Percentiles rank a stretch among this genome's conserved stretches.
phyloP scores from a whole-genome alignment of 1,140 invertebrate species.

The Bombus turneri region DNA sequence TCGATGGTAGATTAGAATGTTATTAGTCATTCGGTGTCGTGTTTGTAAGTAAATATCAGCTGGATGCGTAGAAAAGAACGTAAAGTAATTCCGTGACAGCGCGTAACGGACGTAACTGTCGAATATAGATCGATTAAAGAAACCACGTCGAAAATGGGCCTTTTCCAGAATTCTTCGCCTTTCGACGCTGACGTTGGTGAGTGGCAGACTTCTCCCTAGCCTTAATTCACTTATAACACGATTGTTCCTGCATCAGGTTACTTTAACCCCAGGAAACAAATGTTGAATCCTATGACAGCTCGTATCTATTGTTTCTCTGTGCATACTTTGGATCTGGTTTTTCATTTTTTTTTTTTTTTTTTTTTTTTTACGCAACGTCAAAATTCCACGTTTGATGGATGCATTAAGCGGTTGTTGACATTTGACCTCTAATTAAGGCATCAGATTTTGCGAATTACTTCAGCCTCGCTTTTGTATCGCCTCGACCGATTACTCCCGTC shows the following conservation, averaged over 20 bases:
- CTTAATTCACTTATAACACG: constrained; percentile 45
- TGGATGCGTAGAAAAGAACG: constrained; percentile 61
- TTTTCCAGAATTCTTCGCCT: constrained; percentile 86
- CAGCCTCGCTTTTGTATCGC: neutral
- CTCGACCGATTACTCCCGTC: neutral
- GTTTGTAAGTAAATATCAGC: constrained; percentile 76
- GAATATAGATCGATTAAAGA: constrained; percentile 24
- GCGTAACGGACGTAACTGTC: constrained; percentile 41
- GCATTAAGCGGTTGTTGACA: constrained; percentile 69
- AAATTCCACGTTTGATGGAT: constrained; percentile 24
- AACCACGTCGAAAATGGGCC: constrained; percentile 82
- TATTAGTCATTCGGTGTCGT: constrained; percentile 74
- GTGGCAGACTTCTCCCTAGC: constrained; percentile 51
- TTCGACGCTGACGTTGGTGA: constrained; percentile 90
- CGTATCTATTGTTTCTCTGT: neutral
- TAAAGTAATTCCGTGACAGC: constrained; percentile 57
- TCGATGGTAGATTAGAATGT: constrained; percentile 71
- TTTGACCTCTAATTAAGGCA: constrained; percentile 61
- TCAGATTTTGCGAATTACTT: constrained; percentile 32
- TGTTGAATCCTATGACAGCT: neutral
- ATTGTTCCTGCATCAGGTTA: neutral
- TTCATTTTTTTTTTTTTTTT: neutral
- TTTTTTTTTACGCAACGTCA: neutral
- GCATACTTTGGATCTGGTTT: neutral
- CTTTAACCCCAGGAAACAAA: neutral